Evolutionary conservation across 2,888 invertebrate species (phyloP).

Genomic region (Drosophila niveifrons): DNA sequence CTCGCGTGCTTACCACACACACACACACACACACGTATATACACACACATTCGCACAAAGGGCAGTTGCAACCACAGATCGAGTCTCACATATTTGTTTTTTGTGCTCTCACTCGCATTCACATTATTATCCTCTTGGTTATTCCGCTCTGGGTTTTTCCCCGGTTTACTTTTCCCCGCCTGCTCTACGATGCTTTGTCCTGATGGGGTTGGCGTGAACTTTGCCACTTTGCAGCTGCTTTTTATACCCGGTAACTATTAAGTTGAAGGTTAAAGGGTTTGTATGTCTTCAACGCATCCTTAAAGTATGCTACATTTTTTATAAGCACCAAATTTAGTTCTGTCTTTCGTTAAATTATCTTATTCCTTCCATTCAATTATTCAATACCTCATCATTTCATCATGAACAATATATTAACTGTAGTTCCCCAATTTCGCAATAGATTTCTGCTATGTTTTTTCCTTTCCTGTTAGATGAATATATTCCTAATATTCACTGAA

Average conservation of each 20-base stretch:
- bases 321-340: too few relatives aligned
- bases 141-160: constrained; percentile 32
- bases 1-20: constrained; percentile 43
- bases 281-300: constrained; percentile 30
- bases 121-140: constrained; percentile 67
- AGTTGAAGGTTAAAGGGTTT: not conserved
- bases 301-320: not conserved
- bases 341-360: too few relatives aligned
- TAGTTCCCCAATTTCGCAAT: too few relatives aligned
- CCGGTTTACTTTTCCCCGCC: constrained; percentile 1
- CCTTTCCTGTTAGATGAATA: too few relatives aligned
- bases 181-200: not conserved
- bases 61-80: constrained; percentile 46
- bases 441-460: too few relatives aligned
- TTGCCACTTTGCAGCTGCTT: constrained; percentile 82
- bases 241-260: constrained; percentile 25
- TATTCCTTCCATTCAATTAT: too few relatives aligned
- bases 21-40: constrained; percentile 16
- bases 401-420: too few relatives aligned
- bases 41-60: constrained; percentile 2
- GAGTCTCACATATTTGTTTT: constrained; percentile 58
- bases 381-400: too few relatives aligned
- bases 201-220: constrained; percentile 83
- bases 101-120: constrained; percentile 41
- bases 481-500: too few relatives aligned